Evolutionary conservation across 2,888 invertebrate species (phyloP), one percentile per base, ranked within the genome.

Genomic region (Lochmaea crataegi): DNA sequence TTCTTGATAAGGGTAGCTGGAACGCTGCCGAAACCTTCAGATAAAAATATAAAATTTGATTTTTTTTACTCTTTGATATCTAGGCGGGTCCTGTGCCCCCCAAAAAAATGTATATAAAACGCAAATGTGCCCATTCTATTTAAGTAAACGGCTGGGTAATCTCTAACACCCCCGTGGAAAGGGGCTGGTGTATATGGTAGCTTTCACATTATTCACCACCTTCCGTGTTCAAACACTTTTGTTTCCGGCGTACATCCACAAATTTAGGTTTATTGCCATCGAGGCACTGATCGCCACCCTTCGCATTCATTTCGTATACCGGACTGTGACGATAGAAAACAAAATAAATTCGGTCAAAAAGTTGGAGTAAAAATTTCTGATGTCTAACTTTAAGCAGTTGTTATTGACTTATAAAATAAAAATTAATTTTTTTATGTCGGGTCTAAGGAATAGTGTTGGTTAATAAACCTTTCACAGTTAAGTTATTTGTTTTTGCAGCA

Each of bases 171-270:
- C 68, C 63, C 63, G 16, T 68, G 61, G 7, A 68, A 61, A 12
- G 68, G 60, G 65, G 2, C 18, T 18, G 32, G 68, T 32, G 32
- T 58, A 60, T 68, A 60, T 48, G 68, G 68, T 42, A 26, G 68
- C 68, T 51, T 68, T 68, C 60, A 60, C 74, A 76, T 76, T 74
- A 75, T 72, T 76, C 74, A 75, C 74, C 58, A 57, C 70, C 61
- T 73, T 71, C 67, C 74, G 71, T 76, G 74, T 63, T 68, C 60
- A 71, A 76, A 76, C 76, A 70, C 75, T 71, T 74, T 67, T 71
- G 76, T 71, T 74, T 73, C 74, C 76, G 65, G 65, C 61, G 65
- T 73, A 76, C 72, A 75, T 65, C 67, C 66, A 53, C 69, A 74
- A 74, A 74, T 76, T 76, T 73, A 58, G 67, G 58, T 68, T 73